These are phyloP conservation scores for Camponotus floridanus DNA, from an alignment of 1,140 invertebrate species.

Conservation along the genomic window DNA sequence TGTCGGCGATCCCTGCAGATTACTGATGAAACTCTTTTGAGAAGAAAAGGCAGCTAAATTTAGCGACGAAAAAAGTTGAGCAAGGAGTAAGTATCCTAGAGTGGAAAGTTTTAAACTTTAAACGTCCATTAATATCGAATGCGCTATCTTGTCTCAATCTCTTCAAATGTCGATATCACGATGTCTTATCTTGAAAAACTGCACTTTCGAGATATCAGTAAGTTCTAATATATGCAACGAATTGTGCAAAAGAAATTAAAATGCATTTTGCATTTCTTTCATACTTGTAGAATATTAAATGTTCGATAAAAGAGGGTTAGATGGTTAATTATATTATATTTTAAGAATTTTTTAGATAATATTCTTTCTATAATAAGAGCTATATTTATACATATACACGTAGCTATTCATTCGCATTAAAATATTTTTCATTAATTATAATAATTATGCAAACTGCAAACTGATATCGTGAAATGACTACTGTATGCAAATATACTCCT, in stretches of 20 bases:
- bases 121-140: constrained; percentile 55
- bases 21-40: constrained; percentile 1
- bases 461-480: not conserved
- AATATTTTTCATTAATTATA: not conserved
- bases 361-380: not conserved
- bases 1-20: not conserved
- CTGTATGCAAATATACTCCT: not conserved
- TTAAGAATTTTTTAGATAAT: not conserved
- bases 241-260: not conserved
- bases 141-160: constrained; percentile 18
- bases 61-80: constrained; percentile 14
- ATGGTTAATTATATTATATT: not conserved
- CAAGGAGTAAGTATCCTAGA: not conserved
- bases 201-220: not conserved
- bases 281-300: not conserved
- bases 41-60: constrained; percentile 5
- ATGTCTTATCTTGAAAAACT: constrained; percentile 23
- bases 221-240: not conserved
- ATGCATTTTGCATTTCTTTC: too few relatives aligned
- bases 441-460: not conserved
- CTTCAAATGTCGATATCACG: constrained; percentile 32
- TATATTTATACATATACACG: too few relatives aligned
- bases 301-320: not conserved
- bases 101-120: constrained; percentile 31
- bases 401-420: not conserved